A percentile compares a stretch with the other conserved stretches of the same genome.
Conservation (phyloP, 2,888 invertebrate species). For the Anorthoa munda region DNA sequence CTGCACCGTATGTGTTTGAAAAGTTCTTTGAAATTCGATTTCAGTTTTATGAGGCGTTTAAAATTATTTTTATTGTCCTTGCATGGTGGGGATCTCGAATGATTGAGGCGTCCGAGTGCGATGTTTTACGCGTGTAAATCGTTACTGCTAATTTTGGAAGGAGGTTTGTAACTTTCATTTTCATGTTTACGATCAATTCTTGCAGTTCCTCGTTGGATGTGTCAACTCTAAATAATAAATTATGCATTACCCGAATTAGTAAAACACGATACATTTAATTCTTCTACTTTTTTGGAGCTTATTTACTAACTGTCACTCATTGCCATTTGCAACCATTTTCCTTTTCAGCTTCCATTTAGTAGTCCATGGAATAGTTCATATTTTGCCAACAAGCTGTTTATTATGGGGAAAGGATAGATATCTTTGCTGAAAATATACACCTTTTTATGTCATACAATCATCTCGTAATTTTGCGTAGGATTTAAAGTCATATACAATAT, state of each 20-base stretch:
- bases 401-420: not conserved
- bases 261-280: not conserved
- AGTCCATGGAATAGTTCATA: not conserved
- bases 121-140: constrained; percentile 46
- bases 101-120: constrained; percentile 59
- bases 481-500: not conserved
- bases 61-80: constrained; percentile 73
- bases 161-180: constrained; percentile 35
- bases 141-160: constrained; percentile 60
- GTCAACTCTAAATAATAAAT: constrained; percentile 10
- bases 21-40: constrained; percentile 73
- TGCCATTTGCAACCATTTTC: not conserved
- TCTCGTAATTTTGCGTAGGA: not conserved
- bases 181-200: constrained; percentile 33
- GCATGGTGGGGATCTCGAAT: constrained; percentile 46
- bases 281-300: not conserved
- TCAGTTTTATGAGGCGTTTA: constrained; percentile 66
- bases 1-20: constrained; percentile 68
- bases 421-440: not conserved
- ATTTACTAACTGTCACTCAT: not conserved
- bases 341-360: not conserved
- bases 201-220: constrained; percentile 32
- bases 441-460: constrained; percentile 7
- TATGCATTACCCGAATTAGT: not conserved
- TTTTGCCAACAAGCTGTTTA: constrained; percentile 7